Base-by-base conservation (phyloP, 2,797 vertebrate genomes). In the Calcarius lapponicus region DNA sequence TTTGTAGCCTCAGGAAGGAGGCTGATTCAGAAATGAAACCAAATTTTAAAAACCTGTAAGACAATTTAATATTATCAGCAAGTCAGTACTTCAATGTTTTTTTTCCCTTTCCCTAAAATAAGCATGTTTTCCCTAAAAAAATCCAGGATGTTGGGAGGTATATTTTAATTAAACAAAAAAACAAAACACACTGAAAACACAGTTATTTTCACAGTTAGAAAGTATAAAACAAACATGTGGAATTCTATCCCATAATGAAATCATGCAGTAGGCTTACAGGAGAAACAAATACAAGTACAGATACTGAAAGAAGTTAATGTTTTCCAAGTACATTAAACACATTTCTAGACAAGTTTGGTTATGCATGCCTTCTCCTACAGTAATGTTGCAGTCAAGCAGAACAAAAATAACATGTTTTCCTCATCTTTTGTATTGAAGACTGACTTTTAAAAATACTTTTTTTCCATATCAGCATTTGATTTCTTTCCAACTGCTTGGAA, bases 261-360 rank as follows among this genome's bases (percentile, higher is more conserved):
- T 51, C n/a, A 54, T 12, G 21, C 64, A 87, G 32, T 25, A 79
- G 60, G 40, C 79, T 95, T 80, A 91, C 34, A 78, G 58, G 32
- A 86, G 58, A 32, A 86, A 93, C 25, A 91, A 81, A 69, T 60
- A 82, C 50, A 86, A 69, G 58, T 54, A 75, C n/a, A 88, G 60
- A 54, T 75, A 81, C 25, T 71, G 32, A 86, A 79, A 83, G n/a
- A 75, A 95, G 90, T 95, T 97, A 95, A 95, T 93, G 40, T 94
- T 93, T 95, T 86, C 80, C 66, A 92, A 88, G 56, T 42, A 81
- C 40, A 47, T 90, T 88, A 83, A 92, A 88, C 50, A 82, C 56
- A 58, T 48, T 93, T 95, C 76, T 86, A 36, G 80, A 51, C 90
- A 92, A 79, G 73, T 56, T 31, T 73, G 32, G 90, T 84, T 92